Percentiles rank a stretch among this genome's conserved stretches.
These are phyloP conservation scores for Diprion similis DNA, from an alignment of 1,140 invertebrate species.

Conservation along the genomic window DNA sequence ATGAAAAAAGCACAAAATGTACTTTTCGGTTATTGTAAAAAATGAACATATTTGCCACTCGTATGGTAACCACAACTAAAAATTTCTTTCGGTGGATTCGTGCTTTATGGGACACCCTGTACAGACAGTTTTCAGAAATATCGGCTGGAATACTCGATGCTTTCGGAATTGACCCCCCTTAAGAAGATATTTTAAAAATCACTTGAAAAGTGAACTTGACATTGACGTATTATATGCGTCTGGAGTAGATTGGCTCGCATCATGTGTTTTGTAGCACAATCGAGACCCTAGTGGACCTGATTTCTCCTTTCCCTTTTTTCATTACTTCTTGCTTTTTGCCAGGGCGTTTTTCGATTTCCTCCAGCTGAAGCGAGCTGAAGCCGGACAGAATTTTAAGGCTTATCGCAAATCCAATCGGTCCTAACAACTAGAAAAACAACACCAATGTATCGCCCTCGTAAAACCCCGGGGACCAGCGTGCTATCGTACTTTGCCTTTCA, in stretches of 20 bases:
- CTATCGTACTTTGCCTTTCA: neutral
- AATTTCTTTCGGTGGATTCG: too few species aligned
- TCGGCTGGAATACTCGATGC: neutral
- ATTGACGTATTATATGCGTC: neutral
- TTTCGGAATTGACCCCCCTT: neutral
- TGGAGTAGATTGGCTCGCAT: neutral
- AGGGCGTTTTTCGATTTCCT: neutral
- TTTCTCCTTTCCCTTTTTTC: too few species aligned
- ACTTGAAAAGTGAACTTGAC: neutral
- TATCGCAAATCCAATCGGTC: neutral
- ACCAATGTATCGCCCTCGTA: neutral
- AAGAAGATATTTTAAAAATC: neutral
- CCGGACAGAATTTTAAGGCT: neutral
- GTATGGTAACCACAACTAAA: too few species aligned
- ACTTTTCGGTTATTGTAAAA: too few species aligned
- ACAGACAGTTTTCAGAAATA: neutral
- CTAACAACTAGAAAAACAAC: neutral
- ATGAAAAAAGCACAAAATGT: too few species aligned
- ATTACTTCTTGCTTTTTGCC: neutral
- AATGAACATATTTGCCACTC: too few species aligned
- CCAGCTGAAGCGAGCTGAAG: neutral
- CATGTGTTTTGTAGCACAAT: too few species aligned
- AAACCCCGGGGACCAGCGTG: neutral
- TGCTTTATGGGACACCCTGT: neutral
- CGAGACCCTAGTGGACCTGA: too few species aligned